Conservation (phyloP, 2,888 invertebrate genomes). For the Tortricodes alternella region DNA sequence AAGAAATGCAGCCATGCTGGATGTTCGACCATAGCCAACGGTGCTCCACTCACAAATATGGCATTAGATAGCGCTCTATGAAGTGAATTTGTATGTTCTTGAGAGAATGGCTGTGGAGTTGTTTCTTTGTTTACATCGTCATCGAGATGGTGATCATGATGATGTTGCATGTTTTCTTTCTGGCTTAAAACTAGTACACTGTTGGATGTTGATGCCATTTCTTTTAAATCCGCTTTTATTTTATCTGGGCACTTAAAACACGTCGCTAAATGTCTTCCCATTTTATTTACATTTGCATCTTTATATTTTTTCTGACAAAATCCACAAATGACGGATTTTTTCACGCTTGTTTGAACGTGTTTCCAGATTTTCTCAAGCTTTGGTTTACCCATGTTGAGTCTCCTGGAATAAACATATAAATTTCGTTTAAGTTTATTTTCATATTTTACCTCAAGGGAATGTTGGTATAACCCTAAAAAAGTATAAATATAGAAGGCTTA, state of each 20-base stretch:
- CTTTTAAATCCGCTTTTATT: conserved; percentile 24
- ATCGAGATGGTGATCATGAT: too few relatives aligned
- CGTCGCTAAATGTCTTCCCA: conserved; percentile 18
- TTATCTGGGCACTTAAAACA: conserved; percentile 21
- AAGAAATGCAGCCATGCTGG: conserved; percentile 29
- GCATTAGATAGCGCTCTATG: conserved; percentile 19
- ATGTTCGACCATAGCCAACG: conserved; percentile 31
- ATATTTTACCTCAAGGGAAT: too few relatives aligned
- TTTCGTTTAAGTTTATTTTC: too few relatives aligned
- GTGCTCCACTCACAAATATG: conserved; percentile 26
- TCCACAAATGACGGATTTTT: conserved; percentile 25
- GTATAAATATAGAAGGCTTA: too few relatives aligned
- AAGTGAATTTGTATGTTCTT: conserved; percentile 18
- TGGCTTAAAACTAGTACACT: too few relatives aligned
- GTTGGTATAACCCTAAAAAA: too few relatives aligned
- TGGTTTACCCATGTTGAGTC: neutral
- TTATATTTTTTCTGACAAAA: conserved; percentile 26
- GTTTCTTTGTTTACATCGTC: conserved; percentile 7
- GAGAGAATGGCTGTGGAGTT: conserved; percentile 20
- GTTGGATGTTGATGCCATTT: too few relatives aligned
- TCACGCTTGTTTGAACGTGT: neutral
- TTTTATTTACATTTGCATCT: conserved; percentile 28
- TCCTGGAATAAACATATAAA: neutral
- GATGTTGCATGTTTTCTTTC: too few relatives aligned
- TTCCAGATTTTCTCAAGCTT: neutral